phyloP scores from a whole-genome alignment of 2,888 invertebrate genomes.

The Hyposoter didymator region DNA sequence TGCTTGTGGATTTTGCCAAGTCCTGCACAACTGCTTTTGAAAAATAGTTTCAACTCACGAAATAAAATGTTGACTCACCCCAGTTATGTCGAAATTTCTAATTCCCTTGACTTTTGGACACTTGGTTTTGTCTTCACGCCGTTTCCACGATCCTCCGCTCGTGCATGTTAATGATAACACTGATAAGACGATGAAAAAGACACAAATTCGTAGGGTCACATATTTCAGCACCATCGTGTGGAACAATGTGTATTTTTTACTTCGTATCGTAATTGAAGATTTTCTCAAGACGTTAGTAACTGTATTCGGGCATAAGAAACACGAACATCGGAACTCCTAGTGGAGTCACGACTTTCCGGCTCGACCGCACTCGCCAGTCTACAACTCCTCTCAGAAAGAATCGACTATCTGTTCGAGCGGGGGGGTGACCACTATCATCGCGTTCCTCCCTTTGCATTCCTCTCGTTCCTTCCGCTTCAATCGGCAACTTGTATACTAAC shows the following conservation, averaged over 20 bases:
- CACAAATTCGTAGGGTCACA: slow-evolving; percentile 6
- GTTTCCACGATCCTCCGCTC: slow-evolving; percentile 77
- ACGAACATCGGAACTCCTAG: slow-evolving; percentile 31
- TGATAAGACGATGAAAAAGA: slow-evolving; percentile 30
- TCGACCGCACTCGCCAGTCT: slow-evolving; percentile 59
- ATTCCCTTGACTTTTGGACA: slow-evolving; percentile 92
- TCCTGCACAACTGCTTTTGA: neutral
- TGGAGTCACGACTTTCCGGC: slow-evolving; percentile 59
- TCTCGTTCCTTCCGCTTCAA: slow-evolving; percentile 73
- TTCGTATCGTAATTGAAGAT: neutral
- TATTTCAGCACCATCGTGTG: slow-evolving; percentile 24
- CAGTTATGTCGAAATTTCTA: slow-evolving; percentile 91
- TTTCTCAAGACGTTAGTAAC: slow-evolving; percentile 9
- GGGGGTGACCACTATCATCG: slow-evolving; percentile 77
- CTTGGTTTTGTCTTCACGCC: slow-evolving; percentile 88
- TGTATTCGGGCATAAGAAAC: slow-evolving; percentile 12
- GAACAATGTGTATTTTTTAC: neutral
- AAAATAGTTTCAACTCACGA: neutral
- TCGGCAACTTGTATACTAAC: slow-evolving; percentile 76
- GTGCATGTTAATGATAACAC: slow-evolving; percentile 36
- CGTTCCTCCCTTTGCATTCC: slow-evolving; percentile 82
- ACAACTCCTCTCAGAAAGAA: slow-evolving; percentile 56
- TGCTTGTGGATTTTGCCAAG: neutral
- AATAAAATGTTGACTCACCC: slow-evolving; percentile 84
- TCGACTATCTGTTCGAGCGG: slow-evolving; percentile 68